Conservation (phyloP, 2,113 vertebrate species). For the Porphyrio hochstetteri region DNA sequence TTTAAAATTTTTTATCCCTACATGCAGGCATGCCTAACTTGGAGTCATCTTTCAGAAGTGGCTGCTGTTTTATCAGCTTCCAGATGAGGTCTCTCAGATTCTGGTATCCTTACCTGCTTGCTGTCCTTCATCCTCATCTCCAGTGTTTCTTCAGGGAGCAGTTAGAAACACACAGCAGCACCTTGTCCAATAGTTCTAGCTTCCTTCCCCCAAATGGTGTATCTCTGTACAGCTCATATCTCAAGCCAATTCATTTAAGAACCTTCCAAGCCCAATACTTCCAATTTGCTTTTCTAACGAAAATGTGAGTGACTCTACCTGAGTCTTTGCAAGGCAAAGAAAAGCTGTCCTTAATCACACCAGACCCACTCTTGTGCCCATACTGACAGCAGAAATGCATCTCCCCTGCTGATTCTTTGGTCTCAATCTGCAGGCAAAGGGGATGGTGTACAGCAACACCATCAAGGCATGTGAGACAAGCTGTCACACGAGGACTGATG, state of each 20-base stretch:
- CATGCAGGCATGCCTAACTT: background rate
- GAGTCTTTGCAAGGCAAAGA: background rate
- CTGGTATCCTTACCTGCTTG: background rate
- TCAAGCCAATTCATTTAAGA: background rate
- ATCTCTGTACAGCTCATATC: background rate
- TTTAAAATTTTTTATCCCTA: too few species aligned
- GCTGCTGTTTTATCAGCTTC: background rate
- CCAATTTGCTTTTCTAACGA: background rate
- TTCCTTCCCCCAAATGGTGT: background rate
- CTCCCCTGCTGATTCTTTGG: background rate
- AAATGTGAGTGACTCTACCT: background rate
- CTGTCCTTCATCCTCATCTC: background rate
- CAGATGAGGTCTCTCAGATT: background rate
- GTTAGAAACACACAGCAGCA: background rate
- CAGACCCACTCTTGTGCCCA: rapidly evolving
- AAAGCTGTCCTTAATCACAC: background rate
- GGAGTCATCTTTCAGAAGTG: background rate
- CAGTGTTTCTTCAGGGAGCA: background rate
- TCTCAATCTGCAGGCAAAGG: background rate
- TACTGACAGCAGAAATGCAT: background rate
- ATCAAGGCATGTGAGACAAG: background rate
- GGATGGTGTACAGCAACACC: background rate
- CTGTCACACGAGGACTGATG: background rate
- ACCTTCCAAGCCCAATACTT: background rate
- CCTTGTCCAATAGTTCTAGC: background rate